Conservation (phyloP, 2,797 vertebrate species). For the Poecile montanus region DNA sequence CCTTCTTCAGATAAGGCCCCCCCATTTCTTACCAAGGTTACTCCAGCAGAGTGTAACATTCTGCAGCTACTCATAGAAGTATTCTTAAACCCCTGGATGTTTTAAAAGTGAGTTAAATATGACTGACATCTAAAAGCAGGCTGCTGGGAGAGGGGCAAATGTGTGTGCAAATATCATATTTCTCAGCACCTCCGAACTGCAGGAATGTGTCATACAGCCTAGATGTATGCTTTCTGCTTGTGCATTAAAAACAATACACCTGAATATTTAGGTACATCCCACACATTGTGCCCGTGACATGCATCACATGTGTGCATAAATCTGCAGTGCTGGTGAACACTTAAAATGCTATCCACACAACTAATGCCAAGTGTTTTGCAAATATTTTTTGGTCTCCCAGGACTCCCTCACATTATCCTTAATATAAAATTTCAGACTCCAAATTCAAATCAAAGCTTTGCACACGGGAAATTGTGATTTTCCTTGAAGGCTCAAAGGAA, state of each 20-base stretch:
- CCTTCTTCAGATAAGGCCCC: background rate
- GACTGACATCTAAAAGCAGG: background rate
- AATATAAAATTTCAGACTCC: constrained; percentile 27
- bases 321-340: constrained; percentile 28
- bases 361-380: constrained; percentile 53
- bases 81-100: background rate
- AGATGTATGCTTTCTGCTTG: background rate
- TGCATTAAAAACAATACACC: background rate
- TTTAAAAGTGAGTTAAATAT: background rate
- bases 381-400: constrained; percentile 62
- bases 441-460: constrained; percentile 29
- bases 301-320: background rate
- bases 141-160: background rate
- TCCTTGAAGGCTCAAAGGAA: constrained; percentile 40
- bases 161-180: background rate
- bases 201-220: background rate
- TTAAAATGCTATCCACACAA: constrained; percentile 61
- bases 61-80: background rate
- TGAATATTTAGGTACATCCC: background rate
- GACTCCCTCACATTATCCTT: constrained; percentile 33
- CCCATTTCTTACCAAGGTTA: background rate
- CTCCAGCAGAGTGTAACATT: background rate
- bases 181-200: background rate
- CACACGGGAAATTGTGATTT: constrained; percentile 33
- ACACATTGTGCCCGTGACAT: fast-evolving